Conservation (phyloP, 1,140 invertebrate species). For the Lanistes nyassanus region DNA sequence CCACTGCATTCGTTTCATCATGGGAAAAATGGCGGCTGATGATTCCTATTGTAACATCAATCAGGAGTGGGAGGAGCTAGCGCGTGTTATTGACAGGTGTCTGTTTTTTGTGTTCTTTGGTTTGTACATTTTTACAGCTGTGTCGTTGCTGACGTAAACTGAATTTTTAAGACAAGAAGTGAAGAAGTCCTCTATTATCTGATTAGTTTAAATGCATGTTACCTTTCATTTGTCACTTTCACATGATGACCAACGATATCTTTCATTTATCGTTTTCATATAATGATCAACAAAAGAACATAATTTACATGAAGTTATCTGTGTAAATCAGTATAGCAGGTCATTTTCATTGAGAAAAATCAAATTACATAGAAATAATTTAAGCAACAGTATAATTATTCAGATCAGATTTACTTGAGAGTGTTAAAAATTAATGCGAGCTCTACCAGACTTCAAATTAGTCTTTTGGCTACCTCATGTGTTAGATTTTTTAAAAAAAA, state of each 20-base stretch:
- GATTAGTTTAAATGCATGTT: neutral
- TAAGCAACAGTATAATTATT: neutral
- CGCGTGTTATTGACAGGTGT: conserved; percentile 34
- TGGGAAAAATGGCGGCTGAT: conserved; percentile 38
- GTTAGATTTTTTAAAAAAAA: neutral
- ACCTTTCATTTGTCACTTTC: neutral
- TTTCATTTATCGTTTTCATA: too few relatives aligned
- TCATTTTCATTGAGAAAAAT: too few relatives aligned
- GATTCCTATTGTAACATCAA: conserved; percentile 27
- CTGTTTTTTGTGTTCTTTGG: conserved; percentile 36
- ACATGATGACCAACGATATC: too few relatives aligned
- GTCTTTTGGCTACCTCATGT: neutral
- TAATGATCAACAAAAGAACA: neutral
- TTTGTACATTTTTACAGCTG: conserved; percentile 34
- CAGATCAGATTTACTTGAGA: neutral
- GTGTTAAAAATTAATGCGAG: neutral
- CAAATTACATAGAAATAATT: neutral
- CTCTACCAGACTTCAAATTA: neutral
- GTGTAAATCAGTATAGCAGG: neutral
- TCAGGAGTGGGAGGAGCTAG: conserved; percentile 40
- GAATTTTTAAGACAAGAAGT: neutral
- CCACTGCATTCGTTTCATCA: conserved; percentile 30
- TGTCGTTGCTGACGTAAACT: conserved; percentile 24
- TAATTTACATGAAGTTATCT: neutral
- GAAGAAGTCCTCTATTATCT: neutral